Conservation (phyloP, 2,888 invertebrate genomes). For the Noctua pronuba region DNA sequence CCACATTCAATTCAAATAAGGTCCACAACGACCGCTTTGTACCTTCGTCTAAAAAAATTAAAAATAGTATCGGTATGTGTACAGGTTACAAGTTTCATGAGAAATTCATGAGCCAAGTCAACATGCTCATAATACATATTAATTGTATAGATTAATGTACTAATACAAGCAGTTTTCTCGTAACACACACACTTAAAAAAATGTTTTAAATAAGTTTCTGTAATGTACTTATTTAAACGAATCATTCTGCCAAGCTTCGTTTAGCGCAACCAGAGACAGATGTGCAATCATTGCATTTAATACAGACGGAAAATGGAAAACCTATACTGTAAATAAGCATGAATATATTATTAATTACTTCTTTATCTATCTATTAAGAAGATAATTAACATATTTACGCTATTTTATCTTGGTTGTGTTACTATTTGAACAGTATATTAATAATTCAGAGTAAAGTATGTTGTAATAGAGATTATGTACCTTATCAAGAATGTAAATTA, state of each 20-base stretch:
- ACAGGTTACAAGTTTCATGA: slow-evolving; percentile 48
- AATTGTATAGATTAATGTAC: slow-evolving; percentile 45
- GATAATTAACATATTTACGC: slow-evolving; percentile 47
- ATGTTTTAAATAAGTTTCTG: slow-evolving; percentile 20
- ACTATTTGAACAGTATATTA: slow-evolving; percentile 41
- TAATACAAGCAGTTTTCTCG: slow-evolving; percentile 20
- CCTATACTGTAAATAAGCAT: slow-evolving; percentile 22
- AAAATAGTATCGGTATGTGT: slow-evolving; percentile 53
- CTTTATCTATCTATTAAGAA: slow-evolving; percentile 30
- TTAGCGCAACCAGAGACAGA: background rate
- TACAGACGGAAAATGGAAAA: slow-evolving; percentile 30
- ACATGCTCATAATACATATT: slow-evolving; percentile 52
- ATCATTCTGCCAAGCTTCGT: slow-evolving; percentile 16
- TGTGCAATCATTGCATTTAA: slow-evolving; percentile 23
- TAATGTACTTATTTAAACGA: slow-evolving; percentile 24
- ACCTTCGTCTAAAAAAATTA: slow-evolving; percentile 48
- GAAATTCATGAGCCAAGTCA: slow-evolving; percentile 51
- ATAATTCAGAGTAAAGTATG: slow-evolving; percentile 43
- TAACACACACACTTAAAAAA: slow-evolving; percentile 14
- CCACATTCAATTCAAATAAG: slow-evolving; percentile 83
- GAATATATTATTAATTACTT: slow-evolving; percentile 38
- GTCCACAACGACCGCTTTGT: slow-evolving; percentile 58
- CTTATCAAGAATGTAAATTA: slow-evolving; percentile 56
- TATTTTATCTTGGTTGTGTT: slow-evolving; percentile 39
- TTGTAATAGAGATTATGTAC: slow-evolving; percentile 45